phyloP scores from a whole-genome alignment of 2,797 vertebrate genomes.

The Brotula barbata region DNA sequence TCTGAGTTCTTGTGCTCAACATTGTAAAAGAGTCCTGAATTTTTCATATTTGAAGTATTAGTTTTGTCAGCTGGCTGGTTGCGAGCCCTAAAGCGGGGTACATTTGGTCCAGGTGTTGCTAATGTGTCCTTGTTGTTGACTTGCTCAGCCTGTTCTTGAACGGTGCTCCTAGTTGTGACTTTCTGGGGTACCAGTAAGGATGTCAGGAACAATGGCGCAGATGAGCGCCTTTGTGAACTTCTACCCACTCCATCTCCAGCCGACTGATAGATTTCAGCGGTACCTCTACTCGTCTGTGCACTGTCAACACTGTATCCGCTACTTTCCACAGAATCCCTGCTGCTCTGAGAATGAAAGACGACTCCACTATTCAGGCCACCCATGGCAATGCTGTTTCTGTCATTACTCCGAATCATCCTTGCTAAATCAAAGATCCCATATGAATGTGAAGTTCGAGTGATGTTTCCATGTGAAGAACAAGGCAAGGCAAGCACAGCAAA shows the following conservation, averaged over 20 bases:
- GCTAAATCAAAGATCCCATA: constrained; percentile 13
- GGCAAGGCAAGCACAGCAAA: constrained; percentile 30
- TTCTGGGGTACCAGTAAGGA: constrained; percentile 9
- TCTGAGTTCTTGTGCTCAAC: constrained; percentile 29
- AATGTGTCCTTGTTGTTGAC: constrained; percentile 9
- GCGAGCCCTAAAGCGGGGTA: constrained; percentile 12
- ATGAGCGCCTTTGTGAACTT: neutral
- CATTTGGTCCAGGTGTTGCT: constrained; percentile 15
- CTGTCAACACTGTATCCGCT: constrained; percentile 32
- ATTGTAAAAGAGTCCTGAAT: constrained; percentile 21
- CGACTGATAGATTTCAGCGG: neutral
- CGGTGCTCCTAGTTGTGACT: constrained; percentile 1
- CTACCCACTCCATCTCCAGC: neutral
- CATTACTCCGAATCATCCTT: neutral
- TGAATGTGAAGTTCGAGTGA: constrained; percentile 39
- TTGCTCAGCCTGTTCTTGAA: constrained; percentile 14
- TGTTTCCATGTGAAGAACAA: constrained; percentile 46
- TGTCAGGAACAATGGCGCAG: neutral
- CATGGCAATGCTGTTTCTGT: neutral
- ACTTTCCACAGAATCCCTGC: constrained; percentile 32
- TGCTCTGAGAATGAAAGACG: constrained; percentile 18
- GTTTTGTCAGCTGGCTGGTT: constrained; percentile 32
- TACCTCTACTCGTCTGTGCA: neutral
- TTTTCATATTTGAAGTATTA: constrained; percentile 30
- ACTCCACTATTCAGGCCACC: constrained; percentile 13